Evolutionary conservation across 2,797 vertebrate genomes (phyloP).

Genomic region (Poeciliopsis infans): DNA sequence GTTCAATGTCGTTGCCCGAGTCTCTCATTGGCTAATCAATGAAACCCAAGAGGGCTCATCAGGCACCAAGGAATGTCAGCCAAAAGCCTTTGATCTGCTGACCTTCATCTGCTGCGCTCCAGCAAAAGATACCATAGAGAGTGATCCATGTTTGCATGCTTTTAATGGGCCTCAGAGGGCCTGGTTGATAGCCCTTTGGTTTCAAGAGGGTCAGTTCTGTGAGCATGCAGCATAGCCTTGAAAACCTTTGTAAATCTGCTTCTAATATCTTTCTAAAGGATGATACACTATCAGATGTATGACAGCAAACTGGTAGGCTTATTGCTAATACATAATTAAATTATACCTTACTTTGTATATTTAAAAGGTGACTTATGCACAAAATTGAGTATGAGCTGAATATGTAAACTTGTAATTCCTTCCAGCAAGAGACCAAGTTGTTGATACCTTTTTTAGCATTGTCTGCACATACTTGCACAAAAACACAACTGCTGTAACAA

Average conservation of each 20-base stretch:
- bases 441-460: constrained; percentile 51
- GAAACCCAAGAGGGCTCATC: constrained; percentile 81
- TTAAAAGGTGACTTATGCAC: constrained; percentile 70
- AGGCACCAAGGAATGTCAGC: constrained; percentile 76
- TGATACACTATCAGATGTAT: constrained; percentile 44
- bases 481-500: constrained; percentile 29
- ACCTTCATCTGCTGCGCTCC: constrained; percentile 75
- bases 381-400: constrained; percentile 72
- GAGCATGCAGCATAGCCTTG: constrained; percentile 59
- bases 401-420: constrained; percentile 68
- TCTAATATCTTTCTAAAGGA: constrained; percentile 69
- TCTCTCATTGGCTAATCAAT: constrained; percentile 82
- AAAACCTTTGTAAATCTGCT: constrained; percentile 69
- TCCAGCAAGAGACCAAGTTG: constrained; percentile 47
- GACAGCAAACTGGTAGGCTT: constrained; percentile 77
- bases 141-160: constrained; percentile 80
- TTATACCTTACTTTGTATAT: constrained; percentile 76
- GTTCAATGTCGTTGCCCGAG: constrained; percentile 75
- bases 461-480: constrained; percentile 37
- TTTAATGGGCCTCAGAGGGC: constrained; percentile 80
- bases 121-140: constrained; percentile 68
- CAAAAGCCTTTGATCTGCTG: constrained; percentile 78
- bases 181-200: constrained; percentile 70
- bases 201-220: constrained; percentile 71
- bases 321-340: constrained; percentile 80